These are phyloP conservation scores for Platyscapa corneri DNA, from an alignment of 1,140 invertebrate species.

Conservation along the genomic window DNA sequence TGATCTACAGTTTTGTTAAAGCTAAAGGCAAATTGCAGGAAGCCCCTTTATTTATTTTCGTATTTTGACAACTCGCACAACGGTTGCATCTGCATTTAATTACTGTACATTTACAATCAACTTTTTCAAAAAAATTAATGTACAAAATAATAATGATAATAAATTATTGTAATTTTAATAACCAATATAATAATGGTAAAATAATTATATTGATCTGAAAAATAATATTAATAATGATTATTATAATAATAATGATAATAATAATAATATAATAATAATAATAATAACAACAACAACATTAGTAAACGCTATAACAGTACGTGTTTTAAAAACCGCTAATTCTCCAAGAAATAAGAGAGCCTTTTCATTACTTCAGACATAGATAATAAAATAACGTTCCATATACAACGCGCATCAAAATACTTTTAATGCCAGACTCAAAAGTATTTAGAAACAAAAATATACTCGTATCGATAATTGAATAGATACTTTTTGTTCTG, in stretches of 20 bases:
- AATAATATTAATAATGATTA: neutral
- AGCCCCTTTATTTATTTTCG: slow-evolving; percentile 43
- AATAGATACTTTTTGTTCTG: neutral
- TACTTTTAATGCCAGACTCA: neutral
- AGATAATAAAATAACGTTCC: neutral
- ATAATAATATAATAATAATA: slow-evolving; percentile 32
- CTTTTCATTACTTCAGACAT: slow-evolving; percentile 9
- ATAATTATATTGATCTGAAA: neutral
- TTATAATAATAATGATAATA: neutral
- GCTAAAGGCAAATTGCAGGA: slow-evolving; percentile 49
- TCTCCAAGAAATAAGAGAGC: slow-evolving; percentile 49
- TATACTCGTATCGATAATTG: neutral
- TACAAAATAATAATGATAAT: slow-evolving; percentile 42
- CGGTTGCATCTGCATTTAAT: neutral
- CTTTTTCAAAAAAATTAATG: slow-evolving; percentile 8
- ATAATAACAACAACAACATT: slow-evolving; percentile 27
- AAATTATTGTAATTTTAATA: slow-evolving; percentile 25
- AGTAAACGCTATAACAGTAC: slow-evolving; percentile 38
- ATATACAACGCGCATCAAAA: slow-evolving; percentile 17
- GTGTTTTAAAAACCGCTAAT: slow-evolving; percentile 33
- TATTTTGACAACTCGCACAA: slow-evolving; percentile 26
- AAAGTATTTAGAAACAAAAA: neutral
- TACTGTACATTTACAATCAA: slow-evolving; percentile 32
- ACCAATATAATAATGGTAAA: slow-evolving; percentile 34
- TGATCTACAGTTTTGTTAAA: slow-evolving; percentile 43